These are phyloP conservation scores for Melanotaenia parkinsoni DNA, from an alignment of 2,797 vertebrate genomes.

Conservation along the genomic window DNA sequence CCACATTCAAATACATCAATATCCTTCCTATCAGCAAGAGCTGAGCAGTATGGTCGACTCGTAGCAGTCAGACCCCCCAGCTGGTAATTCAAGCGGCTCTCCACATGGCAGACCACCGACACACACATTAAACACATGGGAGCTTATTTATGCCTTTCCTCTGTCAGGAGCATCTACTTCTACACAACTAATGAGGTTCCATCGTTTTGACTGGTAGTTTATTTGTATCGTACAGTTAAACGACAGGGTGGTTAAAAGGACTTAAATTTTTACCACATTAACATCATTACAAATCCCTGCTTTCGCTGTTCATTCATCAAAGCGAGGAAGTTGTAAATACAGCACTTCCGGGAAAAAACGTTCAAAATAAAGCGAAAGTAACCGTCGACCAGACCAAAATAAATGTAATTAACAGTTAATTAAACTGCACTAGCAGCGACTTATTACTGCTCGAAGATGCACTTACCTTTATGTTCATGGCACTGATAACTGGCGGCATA, in stretches of 20 bases:
- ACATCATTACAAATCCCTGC: constrained; percentile 14
- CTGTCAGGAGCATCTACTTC: no score
- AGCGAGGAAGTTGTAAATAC: rapidly evolving
- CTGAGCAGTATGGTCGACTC: background rate
- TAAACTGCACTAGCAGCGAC: no score
- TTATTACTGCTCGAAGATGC: no score
- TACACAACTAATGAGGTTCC: background rate
- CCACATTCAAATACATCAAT: no score
- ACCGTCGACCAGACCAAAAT: background rate
- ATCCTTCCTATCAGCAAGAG: background rate
- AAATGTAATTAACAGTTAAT: no score
- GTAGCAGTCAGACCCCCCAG: constrained; percentile 11
- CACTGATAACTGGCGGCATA: no score
- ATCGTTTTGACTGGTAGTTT: background rate
- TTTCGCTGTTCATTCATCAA: constrained; percentile 7
- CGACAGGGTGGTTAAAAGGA: no score
- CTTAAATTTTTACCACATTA: background rate
- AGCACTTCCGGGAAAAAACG: background rate
- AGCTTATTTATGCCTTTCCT: background rate
- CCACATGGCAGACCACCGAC: constrained; percentile 34
- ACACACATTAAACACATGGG: background rate
- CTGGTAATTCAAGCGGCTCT: constrained; percentile 7
- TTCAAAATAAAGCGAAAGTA: constrained; percentile 33
- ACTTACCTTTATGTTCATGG: no score
- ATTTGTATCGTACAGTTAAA: no score